Percentiles rank a stretch among this genome's conserved stretches.
phyloP scores from a whole-genome alignment of 1,140 invertebrate species.

The Nasonia giraulti region DNA sequence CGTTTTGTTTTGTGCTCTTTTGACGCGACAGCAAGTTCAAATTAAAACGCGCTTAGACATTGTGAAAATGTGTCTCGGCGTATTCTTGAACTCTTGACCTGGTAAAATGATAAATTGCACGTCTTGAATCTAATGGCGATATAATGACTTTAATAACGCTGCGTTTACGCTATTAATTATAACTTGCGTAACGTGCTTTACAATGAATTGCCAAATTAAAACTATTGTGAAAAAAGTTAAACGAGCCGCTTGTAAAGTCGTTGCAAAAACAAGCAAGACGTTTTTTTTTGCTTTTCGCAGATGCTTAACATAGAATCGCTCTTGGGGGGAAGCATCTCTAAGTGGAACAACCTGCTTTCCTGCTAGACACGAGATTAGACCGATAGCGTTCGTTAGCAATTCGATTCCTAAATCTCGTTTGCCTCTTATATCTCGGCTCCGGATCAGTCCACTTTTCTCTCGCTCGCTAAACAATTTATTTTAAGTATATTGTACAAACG shows the following conservation, averaged over 20 bases:
- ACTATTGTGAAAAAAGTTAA: not conserved
- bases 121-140: not conserved
- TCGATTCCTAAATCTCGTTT: slow-evolving; percentile 1
- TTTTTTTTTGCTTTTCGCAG: not conserved
- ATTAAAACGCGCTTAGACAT: not conserved
- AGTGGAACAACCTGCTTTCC: slow-evolving; percentile 3
- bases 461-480: not conserved
- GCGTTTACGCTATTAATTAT: not conserved
- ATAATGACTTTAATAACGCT: slow-evolving; percentile 1
- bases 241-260: not conserved
- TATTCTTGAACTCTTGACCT: not conserved
- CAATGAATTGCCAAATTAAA: not conserved
- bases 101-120: not conserved
- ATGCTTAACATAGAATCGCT: not conserved
- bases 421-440: not conserved
- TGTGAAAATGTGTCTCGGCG: not conserved
- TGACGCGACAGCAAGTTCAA: not conserved
- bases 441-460: not conserved
- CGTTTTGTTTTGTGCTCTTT: too few species aligned
- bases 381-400: not conserved
- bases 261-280: not conserved
- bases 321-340: not conserved
- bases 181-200: not conserved
- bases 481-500: too few species aligned
- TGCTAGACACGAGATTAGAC: not conserved